Conservation (phyloP, 37 sponge, comb jelly and placozoan species). For the Tethya wilhelma region DNA sequence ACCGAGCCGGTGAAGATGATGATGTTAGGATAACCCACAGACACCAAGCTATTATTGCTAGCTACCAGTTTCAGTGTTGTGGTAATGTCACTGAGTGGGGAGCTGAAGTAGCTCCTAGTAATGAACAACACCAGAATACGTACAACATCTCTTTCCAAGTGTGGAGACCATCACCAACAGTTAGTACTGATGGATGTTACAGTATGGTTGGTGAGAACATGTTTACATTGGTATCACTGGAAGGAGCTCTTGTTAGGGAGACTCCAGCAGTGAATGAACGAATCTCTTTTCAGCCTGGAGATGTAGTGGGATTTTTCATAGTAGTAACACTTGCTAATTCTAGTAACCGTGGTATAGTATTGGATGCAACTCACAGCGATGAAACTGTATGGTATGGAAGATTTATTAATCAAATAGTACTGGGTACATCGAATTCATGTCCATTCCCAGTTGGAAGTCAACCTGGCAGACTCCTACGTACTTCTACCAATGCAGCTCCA, state of each 20-base stretch:
- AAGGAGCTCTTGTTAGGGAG: background rate
- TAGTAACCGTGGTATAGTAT: background rate
- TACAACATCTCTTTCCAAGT: constrained; percentile 43
- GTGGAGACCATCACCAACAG: constrained; percentile 40
- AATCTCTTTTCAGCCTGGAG: constrained; percentile 31
- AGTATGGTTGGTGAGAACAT: constrained; percentile 23
- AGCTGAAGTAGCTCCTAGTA: constrained; percentile 16
- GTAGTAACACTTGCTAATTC: background rate
- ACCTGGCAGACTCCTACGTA: background rate
- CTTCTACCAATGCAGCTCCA: constrained; percentile 26
- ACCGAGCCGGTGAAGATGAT: no score
- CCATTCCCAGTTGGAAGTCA: constrained; percentile 9
- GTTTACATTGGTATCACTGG: background rate
- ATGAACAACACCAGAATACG: background rate
- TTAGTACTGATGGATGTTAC: background rate
- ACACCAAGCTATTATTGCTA: constrained; percentile 25
- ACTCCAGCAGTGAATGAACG: constrained; percentile 9
- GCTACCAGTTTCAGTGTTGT: constrained; percentile 43
- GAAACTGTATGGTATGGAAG: constrained; percentile 14
- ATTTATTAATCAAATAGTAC: background rate
- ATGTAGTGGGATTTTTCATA: constrained; percentile 42
- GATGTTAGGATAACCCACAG: background rate
- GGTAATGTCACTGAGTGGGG: constrained; percentile 44
- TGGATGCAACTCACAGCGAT: background rate
- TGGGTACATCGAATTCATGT: background rate